phyloP scores from a whole-genome alignment of 2,113 vertebrate genomes.

The Platysteira castanea region DNA sequence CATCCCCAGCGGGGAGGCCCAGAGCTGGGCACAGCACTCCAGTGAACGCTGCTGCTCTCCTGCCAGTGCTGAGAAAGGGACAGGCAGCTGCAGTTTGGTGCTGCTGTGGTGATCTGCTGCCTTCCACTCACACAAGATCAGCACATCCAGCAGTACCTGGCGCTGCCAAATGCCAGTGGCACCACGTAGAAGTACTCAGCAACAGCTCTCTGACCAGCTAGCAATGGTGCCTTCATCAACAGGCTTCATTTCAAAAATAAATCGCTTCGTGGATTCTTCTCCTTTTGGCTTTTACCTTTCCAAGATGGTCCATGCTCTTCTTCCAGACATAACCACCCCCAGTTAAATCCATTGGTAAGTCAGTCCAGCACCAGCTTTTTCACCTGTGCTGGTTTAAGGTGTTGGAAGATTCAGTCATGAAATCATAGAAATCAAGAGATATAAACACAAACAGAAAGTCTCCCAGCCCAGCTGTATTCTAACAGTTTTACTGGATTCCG shows the following conservation, averaged over 20 bases:
- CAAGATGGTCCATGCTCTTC: neutral
- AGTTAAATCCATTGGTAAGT: neutral
- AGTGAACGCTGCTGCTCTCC: neutral
- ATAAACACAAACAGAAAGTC: neutral
- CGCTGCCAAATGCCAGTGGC: accelerated
- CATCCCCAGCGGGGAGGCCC: accelerated
- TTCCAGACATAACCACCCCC: neutral
- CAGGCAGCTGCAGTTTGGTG: neutral
- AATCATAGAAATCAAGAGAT: neutral
- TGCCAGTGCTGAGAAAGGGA: neutral
- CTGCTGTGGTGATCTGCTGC: neutral
- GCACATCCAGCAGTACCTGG: no score
- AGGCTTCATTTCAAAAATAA: neutral
- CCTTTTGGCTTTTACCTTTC: neutral
- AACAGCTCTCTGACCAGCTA: neutral
- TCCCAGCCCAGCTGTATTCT: neutral
- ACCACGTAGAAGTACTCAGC: neutral
- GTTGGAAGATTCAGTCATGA: neutral
- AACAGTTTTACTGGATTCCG: neutral
- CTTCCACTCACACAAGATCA: accelerated
- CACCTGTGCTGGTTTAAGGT: neutral
- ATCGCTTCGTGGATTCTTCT: neutral
- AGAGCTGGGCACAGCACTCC: accelerated
- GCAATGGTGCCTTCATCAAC: neutral
- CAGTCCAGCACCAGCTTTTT: neutral